phyloP scores from a whole-genome alignment of 2,797 vertebrate genomes.

The Hypotaenidia philippensis region DNA sequence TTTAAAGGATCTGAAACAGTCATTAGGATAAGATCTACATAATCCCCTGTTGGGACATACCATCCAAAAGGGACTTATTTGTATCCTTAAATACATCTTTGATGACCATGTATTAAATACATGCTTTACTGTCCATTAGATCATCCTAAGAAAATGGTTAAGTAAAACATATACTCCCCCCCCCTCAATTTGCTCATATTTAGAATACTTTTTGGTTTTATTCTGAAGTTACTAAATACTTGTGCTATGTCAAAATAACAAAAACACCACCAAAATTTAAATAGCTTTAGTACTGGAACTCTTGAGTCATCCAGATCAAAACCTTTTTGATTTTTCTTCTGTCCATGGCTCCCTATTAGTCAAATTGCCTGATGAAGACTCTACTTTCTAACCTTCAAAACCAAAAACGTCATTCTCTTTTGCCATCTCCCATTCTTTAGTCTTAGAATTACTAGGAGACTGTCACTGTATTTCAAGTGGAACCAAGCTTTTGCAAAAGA shows the following conservation, averaged over 20 bases:
- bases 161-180: background rate
- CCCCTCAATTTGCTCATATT: background rate
- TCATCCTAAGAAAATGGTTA: background rate
- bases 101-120: background rate
- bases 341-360: background rate
- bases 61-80: background rate
- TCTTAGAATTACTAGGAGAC: background rate
- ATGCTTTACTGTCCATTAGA: background rate
- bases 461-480: background rate
- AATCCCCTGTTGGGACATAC: background rate
- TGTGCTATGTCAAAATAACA: background rate
- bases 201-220: background rate
- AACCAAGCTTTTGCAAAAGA: background rate
- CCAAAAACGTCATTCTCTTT: background rate
- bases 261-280: background rate
- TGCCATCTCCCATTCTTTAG: background rate
- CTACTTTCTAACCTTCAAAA: background rate
- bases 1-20: background rate
- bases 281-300: background rate
- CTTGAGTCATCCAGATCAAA: background rate
- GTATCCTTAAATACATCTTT: background rate
- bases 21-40: background rate
- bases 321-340: background rate
- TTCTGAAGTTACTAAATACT: background rate
- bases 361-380: background rate